Base-by-base conservation (phyloP, 2,888 invertebrate genomes). In the Ennomos quercinarius region DNA sequence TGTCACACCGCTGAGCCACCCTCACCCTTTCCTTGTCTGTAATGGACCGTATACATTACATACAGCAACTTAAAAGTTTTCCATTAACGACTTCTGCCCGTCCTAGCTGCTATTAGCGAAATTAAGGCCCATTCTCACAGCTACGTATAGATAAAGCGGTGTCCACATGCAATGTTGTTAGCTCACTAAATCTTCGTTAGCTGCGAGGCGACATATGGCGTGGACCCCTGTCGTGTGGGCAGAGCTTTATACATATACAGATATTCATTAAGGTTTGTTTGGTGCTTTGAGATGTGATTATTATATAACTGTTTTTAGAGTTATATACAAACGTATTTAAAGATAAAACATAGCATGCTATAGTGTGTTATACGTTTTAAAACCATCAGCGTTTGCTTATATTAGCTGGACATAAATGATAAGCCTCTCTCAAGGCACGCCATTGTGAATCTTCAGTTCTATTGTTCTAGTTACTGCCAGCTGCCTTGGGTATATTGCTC, bases 141-240 rank as follows among this genome's bases (percentile, higher is more conserved):
- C 58, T 51, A 47, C 43, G 53, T 62, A 64, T 61, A 66, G 68
- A 68, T 68, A 68, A 68, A 56, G 64, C 61, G 46, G 39, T 58
- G 63, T 63, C 62, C 70, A 74, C 66, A 72, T 70, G 72, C 65
- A 65, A 71, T 70, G 70, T 68, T 72, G 77, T 75, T 70, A 70
- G 76, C 73, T 75, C 78, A 81, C 77, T 87, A 87, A 85, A 86
- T 87, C 85, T 86, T 86, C 82, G 81, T 86, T 86, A 82, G 77
- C 75, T 75, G 73, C 63, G 68, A 70, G 73, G 67, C 77, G 78
- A 81, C 81, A 81, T 71, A 78, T 78, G 80, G 77, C 74, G 67
- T 59, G 65, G 67, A 69, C 70, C 73, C 63, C 67, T 63, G 67
- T 67, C 66, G 64, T 57, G 67, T 66, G 69, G 64, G 58, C 64